A percentile compares a stretch with the other conserved stretches of the same genome.
phyloP scores from a whole-genome alignment of 2,888 invertebrate species.

The Cantharis lateralis region DNA sequence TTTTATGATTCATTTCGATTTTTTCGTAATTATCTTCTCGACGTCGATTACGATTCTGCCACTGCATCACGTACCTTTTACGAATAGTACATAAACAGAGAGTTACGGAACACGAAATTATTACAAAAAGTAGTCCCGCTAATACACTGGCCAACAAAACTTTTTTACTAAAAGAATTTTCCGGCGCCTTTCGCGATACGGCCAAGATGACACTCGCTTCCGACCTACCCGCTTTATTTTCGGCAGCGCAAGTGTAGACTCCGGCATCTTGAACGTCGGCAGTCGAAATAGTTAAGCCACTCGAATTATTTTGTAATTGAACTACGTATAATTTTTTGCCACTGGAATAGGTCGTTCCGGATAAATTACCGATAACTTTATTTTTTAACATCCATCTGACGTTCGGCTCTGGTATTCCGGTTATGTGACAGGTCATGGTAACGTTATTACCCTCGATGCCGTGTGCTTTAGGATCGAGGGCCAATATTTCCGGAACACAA shows the following conservation, averaged over 20 bases:
- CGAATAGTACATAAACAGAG: constrained; percentile 66
- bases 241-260: constrained; percentile 76
- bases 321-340: constrained; percentile 68
- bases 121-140: constrained; percentile 67
- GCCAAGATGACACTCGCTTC: constrained; percentile 75
- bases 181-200: constrained; percentile 68
- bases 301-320: constrained; percentile 68
- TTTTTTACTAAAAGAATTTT: constrained; percentile 64
- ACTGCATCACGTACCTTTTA: constrained; percentile 64
- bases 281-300: constrained; percentile 74
- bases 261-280: constrained; percentile 78
- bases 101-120: constrained; percentile 69
- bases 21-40: constrained; percentile 75
- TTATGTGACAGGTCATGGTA: constrained; percentile 72
- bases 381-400: constrained; percentile 76
- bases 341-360: constrained; percentile 55
- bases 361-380: constrained; percentile 69
- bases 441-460: constrained; percentile 75
- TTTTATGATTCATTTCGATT: constrained; percentile 72
- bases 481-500: constrained; percentile 73
- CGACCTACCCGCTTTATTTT: constrained; percentile 79
- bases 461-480: constrained; percentile 63
- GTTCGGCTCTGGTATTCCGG: constrained; percentile 72
- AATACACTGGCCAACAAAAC: constrained; percentile 70
- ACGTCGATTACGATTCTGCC: constrained; percentile 53